Conservation (phyloP, 2,113 vertebrate species). For the Hippoglossus stenolepis region DNA sequence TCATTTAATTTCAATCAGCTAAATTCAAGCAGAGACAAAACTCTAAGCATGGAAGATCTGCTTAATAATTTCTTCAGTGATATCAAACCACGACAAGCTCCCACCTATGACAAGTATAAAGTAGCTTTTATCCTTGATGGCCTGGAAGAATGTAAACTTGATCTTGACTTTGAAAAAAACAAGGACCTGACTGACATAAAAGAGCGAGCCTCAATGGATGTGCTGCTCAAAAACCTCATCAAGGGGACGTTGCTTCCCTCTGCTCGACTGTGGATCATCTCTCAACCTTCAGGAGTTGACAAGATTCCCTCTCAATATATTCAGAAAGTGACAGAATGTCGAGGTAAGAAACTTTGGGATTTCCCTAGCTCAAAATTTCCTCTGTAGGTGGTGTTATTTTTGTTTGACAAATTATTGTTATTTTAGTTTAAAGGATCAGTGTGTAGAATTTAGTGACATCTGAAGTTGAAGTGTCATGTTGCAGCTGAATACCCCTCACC, state of each 20-base stretch:
- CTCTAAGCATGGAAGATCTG: slow-evolving; percentile 30
- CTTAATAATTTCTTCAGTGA: not conserved
- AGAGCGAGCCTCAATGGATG: slow-evolving; percentile 2
- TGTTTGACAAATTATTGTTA: too few relatives aligned
- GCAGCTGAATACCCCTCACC: too few relatives aligned
- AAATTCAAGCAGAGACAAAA: not conserved
- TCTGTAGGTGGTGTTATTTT: not conserved
- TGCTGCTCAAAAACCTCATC: slow-evolving; percentile 48
- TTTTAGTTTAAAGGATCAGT: too few relatives aligned
- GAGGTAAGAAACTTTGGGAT: slow-evolving; percentile 28
- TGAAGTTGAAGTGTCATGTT: too few relatives aligned
- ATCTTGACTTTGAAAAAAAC: slow-evolving; percentile 34
- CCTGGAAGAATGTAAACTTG: slow-evolving; percentile 21
- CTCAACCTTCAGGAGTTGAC: slow-evolving; percentile 23
- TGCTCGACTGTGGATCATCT: slow-evolving; percentile 49
- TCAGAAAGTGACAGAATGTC: slow-evolving; percentile 32
- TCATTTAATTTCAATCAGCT: not conserved
- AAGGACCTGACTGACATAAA: not conserved
- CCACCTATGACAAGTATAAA: not conserved
- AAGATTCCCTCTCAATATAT: slow-evolving; percentile 46
- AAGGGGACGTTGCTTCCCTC: slow-evolving; percentile 30
- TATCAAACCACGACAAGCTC: rapidly evolving
- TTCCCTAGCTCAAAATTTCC: not conserved
- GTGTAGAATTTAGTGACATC: too few relatives aligned
- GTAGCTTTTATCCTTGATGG: slow-evolving; percentile 48